Evolutionary conservation across 1,140 invertebrate species (phyloP).

Genomic region (Lepidurus couesii): DNA sequence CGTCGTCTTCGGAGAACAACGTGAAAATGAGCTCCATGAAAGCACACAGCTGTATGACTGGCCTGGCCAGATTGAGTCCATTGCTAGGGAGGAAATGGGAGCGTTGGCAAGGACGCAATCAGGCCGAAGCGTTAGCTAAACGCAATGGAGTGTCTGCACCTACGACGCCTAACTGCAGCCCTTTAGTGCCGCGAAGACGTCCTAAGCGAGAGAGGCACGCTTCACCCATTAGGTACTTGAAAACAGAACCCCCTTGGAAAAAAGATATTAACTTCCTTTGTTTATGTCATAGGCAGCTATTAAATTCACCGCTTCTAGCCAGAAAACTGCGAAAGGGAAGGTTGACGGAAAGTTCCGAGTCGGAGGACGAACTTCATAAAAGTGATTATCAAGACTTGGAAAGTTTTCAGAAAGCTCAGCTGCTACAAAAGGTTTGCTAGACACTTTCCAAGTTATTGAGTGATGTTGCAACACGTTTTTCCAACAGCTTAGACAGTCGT

Average conservation of each 20-base stretch:
- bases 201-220: constrained; percentile 39
- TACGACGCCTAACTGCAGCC: constrained; percentile 29
- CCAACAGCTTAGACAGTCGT: constrained; percentile 37
- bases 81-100: constrained; percentile 27
- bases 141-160: constrained; percentile 14
- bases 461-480: not conserved
- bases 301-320: constrained; percentile 72
- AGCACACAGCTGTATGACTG: constrained; percentile 4
- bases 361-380: constrained; percentile 63
- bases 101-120: constrained; percentile 19
- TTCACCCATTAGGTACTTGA: constrained; percentile 59
- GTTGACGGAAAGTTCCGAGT: constrained; percentile 77
- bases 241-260: constrained; percentile 26
- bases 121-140: constrained; percentile 24
- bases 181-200: constrained; percentile 3
- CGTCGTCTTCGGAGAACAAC: not conserved
- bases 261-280: not conserved
- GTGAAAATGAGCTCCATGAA: constrained; percentile 12
- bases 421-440: constrained; percentile 75
- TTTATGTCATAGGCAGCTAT: constrained; percentile 53
- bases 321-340: constrained; percentile 65
- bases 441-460: not conserved
- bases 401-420: constrained; percentile 89
- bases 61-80: constrained; percentile 26
- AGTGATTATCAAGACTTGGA: constrained; percentile 81